phyloP scores from a whole-genome alignment of 2,797 vertebrate species.

The Poecilia wingei region DNA sequence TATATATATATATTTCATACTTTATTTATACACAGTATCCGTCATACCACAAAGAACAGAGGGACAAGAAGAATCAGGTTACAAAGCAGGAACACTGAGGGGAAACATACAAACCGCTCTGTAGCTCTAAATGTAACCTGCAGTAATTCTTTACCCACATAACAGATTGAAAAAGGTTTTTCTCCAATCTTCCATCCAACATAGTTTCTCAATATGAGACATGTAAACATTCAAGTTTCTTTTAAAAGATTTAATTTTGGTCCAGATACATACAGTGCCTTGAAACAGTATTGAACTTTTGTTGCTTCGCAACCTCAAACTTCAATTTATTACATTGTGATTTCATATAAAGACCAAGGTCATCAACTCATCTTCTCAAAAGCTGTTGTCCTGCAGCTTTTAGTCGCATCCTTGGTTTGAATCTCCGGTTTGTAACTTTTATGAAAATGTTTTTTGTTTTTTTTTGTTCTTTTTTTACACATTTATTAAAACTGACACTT shows the following conservation, averaged over 20 bases:
- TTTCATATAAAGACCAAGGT: neutral
- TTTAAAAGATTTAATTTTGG: constrained; percentile 56
- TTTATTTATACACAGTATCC: constrained; percentile 84
- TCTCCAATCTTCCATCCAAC: constrained; percentile 21
- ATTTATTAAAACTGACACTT: no score
- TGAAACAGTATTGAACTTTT: neutral
- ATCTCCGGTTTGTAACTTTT: no score
- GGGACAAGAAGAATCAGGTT: constrained; percentile 71
- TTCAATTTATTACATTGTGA: neutral
- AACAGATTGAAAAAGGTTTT: constrained; percentile 26
- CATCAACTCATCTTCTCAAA: neutral
- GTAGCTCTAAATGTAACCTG: constrained; percentile 55
- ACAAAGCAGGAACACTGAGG: constrained; percentile 69
- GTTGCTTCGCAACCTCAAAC: neutral
- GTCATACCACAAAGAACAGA: constrained; percentile 82
- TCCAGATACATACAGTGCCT: constrained; percentile 50
- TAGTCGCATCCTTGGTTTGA: neutral
- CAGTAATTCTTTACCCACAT: constrained; percentile 52
- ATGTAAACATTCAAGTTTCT: constrained; percentile 65
- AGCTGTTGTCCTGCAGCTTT: neutral
- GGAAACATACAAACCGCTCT: constrained; percentile 67
- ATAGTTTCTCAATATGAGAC: constrained; percentile 83
- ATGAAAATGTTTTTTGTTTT: no score
- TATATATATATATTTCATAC: constrained; percentile 58
- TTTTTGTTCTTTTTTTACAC: no score